phyloP scores from a whole-genome alignment of 2,797 vertebrate genomes.

The Dendrocincla tyrannina region DNA sequence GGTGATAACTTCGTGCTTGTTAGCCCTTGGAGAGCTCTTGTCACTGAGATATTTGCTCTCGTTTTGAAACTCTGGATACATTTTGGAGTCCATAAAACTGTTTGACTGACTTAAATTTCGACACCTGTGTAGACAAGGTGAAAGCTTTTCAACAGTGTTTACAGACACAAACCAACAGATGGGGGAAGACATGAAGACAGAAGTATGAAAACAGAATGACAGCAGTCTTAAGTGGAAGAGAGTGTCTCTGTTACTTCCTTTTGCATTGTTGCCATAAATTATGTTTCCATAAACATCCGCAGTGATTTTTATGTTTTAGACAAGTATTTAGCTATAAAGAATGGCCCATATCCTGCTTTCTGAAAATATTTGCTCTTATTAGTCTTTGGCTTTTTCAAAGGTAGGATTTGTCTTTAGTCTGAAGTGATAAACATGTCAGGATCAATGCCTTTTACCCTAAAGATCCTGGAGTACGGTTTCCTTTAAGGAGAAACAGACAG shows the following conservation, averaged over 20 bases:
- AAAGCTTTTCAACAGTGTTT: background rate
- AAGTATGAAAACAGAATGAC: background rate
- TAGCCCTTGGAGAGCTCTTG: background rate
- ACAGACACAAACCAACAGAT: background rate
- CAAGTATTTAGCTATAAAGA: constrained; percentile 25
- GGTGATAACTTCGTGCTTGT: background rate
- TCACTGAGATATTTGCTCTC: background rate
- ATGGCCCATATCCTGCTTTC: background rate
- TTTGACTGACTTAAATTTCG: background rate
- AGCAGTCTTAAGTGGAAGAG: constrained; percentile 10
- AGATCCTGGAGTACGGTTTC: background rate
- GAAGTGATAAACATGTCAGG: constrained; percentile 2
- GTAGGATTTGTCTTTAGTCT: background rate
- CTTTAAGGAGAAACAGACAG: background rate
- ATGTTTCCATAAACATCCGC: background rate
- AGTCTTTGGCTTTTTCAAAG: background rate
- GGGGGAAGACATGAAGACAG: background rate
- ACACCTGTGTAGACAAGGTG: background rate
- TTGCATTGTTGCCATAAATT: constrained; percentile 19
- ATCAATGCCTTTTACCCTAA: background rate
- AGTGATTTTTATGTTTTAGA: constrained; percentile 22
- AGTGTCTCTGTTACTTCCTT: constrained; percentile 25
- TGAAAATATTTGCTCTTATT: constrained; percentile 40
- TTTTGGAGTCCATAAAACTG: background rate
- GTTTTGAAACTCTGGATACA: background rate